Base-by-base conservation (phyloP, 2,113 vertebrate species). In the Ptilorrhoa leucosticta region DNA sequence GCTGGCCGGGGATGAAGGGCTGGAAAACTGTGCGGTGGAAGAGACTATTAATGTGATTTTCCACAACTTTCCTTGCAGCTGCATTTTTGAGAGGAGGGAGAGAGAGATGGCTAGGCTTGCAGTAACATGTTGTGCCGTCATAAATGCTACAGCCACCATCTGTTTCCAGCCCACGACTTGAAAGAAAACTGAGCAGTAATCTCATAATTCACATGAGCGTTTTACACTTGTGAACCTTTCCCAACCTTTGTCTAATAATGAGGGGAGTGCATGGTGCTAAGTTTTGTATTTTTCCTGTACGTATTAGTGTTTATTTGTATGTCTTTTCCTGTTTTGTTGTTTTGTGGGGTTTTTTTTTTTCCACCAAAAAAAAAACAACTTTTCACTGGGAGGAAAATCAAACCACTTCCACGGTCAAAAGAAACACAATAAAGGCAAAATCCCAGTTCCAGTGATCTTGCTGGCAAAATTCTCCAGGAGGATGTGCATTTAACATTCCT, bases 111-210 rank as follows among this genome's bases (percentile, higher is more conserved):
- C 71, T 53, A 53, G 95, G 90, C 97, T 90, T 98, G 97, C 96
- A 76, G 47, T 94, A 97, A 97, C 97, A 96, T 94, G 97, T 97
- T 96, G 94, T 60, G 56, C 81, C 85, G 90, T 89, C 80, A 65
- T 89, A 96, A 95, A 96, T 93, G 91, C 94, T 91, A 90, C 97
- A 91, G 91, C 94, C 94, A 94, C 96, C 97, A 95, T 93, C 96
- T 97, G 96, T 92, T 94, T 95, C 93, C 89, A 95, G 87, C 82
- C 87, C 95, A 94, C 89, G 86, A 95, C 95, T 97, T 97, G 96
- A 97, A 97, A 97, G 96, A 96, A 86, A 96, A 93, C 45, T 71
- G 93, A 96, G 94, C 90, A 96, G 95, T 97, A 96, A 96, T 97
- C 96, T 97, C 90, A 73, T 91, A 86, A 96, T 95, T 96, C 95